Percentiles rank a stretch among this genome's conserved stretches.
Conservation (phyloP, 92 coral and sea anemone genomes). For the Zoanthus gigantus region DNA sequence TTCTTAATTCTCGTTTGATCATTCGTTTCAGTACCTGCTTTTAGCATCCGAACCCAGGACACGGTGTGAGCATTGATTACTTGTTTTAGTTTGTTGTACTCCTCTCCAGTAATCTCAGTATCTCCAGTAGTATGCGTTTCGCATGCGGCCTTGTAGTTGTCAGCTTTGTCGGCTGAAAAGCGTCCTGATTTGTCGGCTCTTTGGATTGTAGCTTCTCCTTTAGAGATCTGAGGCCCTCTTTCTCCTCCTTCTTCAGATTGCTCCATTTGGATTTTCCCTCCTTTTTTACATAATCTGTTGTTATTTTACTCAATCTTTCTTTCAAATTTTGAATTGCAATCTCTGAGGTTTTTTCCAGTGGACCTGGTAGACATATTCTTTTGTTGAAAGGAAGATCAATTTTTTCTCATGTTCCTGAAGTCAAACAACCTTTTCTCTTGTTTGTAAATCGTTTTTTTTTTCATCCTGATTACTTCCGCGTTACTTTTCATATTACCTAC, state of each 20-base stretch:
- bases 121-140: slow-evolving; percentile 1
- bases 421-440: background rate
- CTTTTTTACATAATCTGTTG: background rate
- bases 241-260: slow-evolving; percentile 18
- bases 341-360: slow-evolving; percentile 15
- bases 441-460: background rate
- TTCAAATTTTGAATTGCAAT: slow-evolving; percentile 27
- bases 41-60: background rate
- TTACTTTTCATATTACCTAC: too few species aligned
- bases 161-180: slow-evolving; percentile 52
- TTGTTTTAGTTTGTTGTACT: background rate
- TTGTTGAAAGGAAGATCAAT: slow-evolving; percentile 16
- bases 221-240: slow-evolving; percentile 44
- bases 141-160: slow-evolving; percentile 50
- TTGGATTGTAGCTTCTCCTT: slow-evolving; percentile 10
- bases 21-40: slow-evolving; percentile 32
- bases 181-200: slow-evolving; percentile 34
- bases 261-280: background rate
- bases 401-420: slow-evolving; percentile 17
- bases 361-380: slow-evolving; percentile 2
- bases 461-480: too few species aligned
- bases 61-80: slow-evolving; percentile 45
- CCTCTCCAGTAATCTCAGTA: background rate
- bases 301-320: background rate
- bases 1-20: slow-evolving; percentile 17